phyloP scores from a whole-genome alignment of 2,888 invertebrate genomes.

The Thecophora atra region DNA sequence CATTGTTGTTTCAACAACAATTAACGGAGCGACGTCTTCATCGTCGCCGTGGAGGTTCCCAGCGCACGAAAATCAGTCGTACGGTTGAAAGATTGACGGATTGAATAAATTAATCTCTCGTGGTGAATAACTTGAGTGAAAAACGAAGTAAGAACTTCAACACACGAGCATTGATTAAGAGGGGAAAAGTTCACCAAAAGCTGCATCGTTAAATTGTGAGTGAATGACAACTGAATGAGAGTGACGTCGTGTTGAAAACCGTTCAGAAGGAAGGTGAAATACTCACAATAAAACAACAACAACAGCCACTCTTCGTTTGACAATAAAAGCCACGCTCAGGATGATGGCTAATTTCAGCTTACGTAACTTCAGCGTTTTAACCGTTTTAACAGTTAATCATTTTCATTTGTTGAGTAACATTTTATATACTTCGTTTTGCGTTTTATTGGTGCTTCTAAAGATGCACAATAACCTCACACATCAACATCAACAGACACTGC shows the following conservation, averaged over 20 bases:
- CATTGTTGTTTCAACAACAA: conserved; percentile 15
- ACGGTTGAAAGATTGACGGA: neutral
- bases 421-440: neutral
- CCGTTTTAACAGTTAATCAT: neutral
- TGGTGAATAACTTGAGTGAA: neutral
- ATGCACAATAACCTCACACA: neutral
- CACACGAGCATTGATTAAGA: neutral
- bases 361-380: conserved; percentile 10
- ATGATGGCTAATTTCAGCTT: neutral
- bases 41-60: neutral
- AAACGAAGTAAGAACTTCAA: neutral
- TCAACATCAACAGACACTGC: neutral
- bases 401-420: neutral
- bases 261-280: neutral
- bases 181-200: neutral
- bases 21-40: neutral
- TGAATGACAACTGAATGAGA: conserved; percentile 13
- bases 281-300: neutral
- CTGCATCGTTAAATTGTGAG: neutral
- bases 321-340: conserved; percentile 3
- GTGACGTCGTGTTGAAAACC: neutral
- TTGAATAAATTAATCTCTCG: too few species aligned
- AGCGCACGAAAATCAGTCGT: neutral
- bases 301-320: neutral
- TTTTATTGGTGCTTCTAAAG: neutral